phyloP scores from a whole-genome alignment of 2,113 vertebrate genomes.

The Chiloscyllium plagiosum region DNA sequence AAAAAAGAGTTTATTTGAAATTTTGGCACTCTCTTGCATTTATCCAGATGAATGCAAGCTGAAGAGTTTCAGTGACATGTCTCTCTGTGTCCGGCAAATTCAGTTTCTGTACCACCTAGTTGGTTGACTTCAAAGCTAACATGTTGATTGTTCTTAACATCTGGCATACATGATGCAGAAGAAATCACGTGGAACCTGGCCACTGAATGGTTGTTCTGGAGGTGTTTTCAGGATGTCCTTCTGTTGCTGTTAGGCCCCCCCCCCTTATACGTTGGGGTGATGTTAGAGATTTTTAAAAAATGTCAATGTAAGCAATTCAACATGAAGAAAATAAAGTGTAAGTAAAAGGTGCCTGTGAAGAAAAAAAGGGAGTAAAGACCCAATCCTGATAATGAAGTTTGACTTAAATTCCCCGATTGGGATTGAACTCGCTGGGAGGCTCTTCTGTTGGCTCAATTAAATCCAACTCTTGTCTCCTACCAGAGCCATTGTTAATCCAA shows the following conservation, averaged over 20 bases:
- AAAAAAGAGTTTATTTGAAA: too few relatives aligned
- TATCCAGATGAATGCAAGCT: too few relatives aligned
- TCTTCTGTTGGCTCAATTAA: not conserved
- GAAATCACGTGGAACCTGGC: not conserved
- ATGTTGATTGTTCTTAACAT: not conserved
- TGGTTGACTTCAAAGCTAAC: not conserved
- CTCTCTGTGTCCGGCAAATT: too few relatives aligned
- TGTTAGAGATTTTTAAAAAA: too few relatives aligned
- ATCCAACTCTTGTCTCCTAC: not conserved
- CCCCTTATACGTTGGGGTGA: too few relatives aligned
- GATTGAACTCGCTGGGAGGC: not conserved
- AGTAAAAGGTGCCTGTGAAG: not conserved
- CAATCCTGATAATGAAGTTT: not conserved
- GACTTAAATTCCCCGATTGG: not conserved
- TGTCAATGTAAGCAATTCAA: too few relatives aligned
- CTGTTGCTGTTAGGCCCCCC: not conserved
- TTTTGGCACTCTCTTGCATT: too few relatives aligned
- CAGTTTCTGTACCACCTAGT: not conserved
- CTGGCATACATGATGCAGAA: not conserved
- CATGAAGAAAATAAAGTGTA: not conserved
- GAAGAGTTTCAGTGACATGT: too few relatives aligned
- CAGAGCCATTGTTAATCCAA: not conserved
- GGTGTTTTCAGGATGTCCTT: too few relatives aligned
- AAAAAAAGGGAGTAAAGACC: not conserved
- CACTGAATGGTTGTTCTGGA: not conserved